Base-by-base conservation (phyloP, 2,888 invertebrate genomes). In the Anoplius nigerrimus region DNA sequence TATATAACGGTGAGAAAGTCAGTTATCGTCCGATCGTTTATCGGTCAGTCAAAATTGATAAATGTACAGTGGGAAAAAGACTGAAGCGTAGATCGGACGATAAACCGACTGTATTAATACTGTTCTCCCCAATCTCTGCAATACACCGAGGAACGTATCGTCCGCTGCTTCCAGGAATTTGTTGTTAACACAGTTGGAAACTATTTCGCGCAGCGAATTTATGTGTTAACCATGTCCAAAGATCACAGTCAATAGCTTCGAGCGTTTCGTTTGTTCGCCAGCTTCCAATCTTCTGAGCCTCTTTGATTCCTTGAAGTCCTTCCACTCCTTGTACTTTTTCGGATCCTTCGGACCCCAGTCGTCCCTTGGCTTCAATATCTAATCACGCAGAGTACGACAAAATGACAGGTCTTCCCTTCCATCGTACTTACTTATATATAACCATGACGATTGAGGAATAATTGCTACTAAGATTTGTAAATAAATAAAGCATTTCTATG, bases 301-400 rank as follows among this genome's bases (percentile, higher is more conserved):
- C 89, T 54, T 91, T 87, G 72, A 63, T 0, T 82, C 87, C 66
- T 91, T 91, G 82, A 91, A 93, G n/a, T 90, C 89, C 0, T 84
- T 84, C 94, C 94, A 94, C 71, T 91, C 91, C 27, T 90, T 90
- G 42, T 89, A 90, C 0, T 87, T 89, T 27, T 90, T 88, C 0
- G 89, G 86, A 68, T 92, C 91, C 8, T 89, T 88, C 0, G 94
- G 94, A 0, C 94, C 94, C 94, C 94, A 94, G 4, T 91, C 88
- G 15, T 88, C 82, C 64, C 90, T 90, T 48, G 91, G 90, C 48
- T 89, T 85, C 81, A 92, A 90, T 0, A 89, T 90, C 92, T 92
- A 34, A 34, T 34, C 8, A 34, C 34, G 11, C 11, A 5, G 6
- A 34, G 11, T 34, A 34, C 34, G 88, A 58, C n/a, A 75, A 88